Evolutionary conservation across 2,888 invertebrate genomes (phyloP).

Genomic region (Thumatha senex): DNA sequence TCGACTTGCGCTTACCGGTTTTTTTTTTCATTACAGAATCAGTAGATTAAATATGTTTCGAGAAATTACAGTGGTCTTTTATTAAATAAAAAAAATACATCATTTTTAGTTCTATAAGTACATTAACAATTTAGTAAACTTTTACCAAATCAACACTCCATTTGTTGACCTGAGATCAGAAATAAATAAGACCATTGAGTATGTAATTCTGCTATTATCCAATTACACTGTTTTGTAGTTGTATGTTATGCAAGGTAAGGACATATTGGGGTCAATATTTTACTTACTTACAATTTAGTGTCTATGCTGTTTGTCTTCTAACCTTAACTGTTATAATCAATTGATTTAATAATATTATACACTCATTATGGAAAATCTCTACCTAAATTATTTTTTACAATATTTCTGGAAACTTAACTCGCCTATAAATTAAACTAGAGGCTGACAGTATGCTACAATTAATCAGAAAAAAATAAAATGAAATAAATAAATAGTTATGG

Average conservation of each 20-base stretch:
- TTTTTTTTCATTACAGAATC: too few species aligned
- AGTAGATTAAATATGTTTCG: too few species aligned
- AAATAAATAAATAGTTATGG: slow-evolving; percentile 48
- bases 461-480: slow-evolving; percentile 32
- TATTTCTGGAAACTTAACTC: slow-evolving; percentile 52
- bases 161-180: slow-evolving; percentile 77
- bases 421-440: slow-evolving; percentile 53
- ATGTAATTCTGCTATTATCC: slow-evolving; percentile 32
- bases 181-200: slow-evolving; percentile 62
- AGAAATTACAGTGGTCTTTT: slow-evolving; percentile 71
- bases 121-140: slow-evolving; percentile 79
- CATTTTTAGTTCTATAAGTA: slow-evolving; percentile 80
- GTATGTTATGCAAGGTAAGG: slow-evolving; percentile 24
- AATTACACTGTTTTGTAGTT: slow-evolving; percentile 25
- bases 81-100: slow-evolving; percentile 81
- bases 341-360: slow-evolving; percentile 70
- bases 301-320: slow-evolving; percentile 59
- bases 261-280: slow-evolving; percentile 42
- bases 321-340: slow-evolving; percentile 65
- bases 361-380: slow-evolving; percentile 70
- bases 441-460: slow-evolving; percentile 51
- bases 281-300: slow-evolving; percentile 60
- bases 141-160: slow-evolving; percentile 77
- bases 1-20: too few species aligned
- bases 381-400: slow-evolving; percentile 63